Evolutionary conservation across 2,113 vertebrate genomes (phyloP).

Genomic region (Piprites chloris): DNA sequence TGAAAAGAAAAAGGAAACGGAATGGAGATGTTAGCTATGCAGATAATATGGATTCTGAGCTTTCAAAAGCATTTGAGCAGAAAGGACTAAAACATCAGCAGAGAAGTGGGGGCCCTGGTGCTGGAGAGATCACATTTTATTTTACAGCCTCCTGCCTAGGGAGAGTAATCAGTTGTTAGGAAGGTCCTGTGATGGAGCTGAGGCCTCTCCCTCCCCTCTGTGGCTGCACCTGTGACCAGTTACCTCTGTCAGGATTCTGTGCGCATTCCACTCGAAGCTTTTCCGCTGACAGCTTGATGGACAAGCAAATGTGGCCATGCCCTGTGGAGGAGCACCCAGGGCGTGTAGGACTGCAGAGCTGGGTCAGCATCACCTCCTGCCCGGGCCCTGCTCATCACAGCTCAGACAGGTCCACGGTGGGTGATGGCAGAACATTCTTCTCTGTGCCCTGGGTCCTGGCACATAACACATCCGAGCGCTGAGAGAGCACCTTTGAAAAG

Average conservation of each 20-base stretch:
- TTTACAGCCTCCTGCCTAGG: neutral
- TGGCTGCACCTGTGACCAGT: neutral
- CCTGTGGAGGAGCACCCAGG: neutral
- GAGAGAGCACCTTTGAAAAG: neutral
- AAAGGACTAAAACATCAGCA: slow-evolving; percentile 11
- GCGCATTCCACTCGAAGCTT: neutral
- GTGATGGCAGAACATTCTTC: neutral
- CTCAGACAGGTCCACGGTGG: fast-evolving
- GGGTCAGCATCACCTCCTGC: neutral
- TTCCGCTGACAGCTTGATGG: slow-evolving; percentile 3
- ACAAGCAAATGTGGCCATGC: neutral
- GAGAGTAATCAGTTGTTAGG: neutral
- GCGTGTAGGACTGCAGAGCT: neutral
- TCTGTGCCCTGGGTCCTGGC: neutral
- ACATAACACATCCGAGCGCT: neutral
- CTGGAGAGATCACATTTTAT: neutral
- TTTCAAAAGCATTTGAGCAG: neutral
- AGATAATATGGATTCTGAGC: slow-evolving; percentile 5
- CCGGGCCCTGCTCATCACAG: fast-evolving
- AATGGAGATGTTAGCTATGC: slow-evolving; percentile 46
- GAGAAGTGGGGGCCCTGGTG: neutral
- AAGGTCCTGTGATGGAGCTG: neutral
- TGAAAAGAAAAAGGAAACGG: slow-evolving; percentile 32
- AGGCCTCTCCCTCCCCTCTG: neutral
- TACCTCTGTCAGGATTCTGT: neutral